These are phyloP conservation scores for Stegodyphus mimosarum DNA, from an alignment of 1,140 invertebrate genomes.

Conservation along the genomic window DNA sequence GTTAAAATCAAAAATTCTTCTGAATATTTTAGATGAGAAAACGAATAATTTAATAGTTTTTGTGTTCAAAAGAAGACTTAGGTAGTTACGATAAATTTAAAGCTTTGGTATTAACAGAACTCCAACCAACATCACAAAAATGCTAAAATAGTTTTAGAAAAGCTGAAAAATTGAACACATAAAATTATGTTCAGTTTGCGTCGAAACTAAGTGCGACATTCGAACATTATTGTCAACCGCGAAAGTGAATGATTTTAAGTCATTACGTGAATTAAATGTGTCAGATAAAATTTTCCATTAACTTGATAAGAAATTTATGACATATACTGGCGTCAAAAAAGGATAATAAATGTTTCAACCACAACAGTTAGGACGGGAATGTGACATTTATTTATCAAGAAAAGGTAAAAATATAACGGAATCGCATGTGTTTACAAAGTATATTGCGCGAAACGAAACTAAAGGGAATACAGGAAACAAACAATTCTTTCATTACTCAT, in stretches of 20 bases:
- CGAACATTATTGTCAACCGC: background rate
- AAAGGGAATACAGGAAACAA: background rate
- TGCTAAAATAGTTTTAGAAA: background rate
- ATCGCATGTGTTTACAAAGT: background rate
- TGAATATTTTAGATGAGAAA: background rate
- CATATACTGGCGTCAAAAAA: background rate
- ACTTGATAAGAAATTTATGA: background rate
- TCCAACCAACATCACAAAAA: background rate
- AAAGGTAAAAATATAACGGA: background rate
- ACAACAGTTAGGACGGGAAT: background rate
- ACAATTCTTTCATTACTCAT: too few relatives aligned
- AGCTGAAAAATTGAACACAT: background rate
- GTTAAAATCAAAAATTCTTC: constrained; percentile 3
- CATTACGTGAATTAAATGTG: background rate
- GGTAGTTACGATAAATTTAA: background rate
- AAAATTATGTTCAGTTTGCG: background rate
- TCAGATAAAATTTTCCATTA: background rate
- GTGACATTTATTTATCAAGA: background rate
- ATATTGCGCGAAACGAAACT: background rate
- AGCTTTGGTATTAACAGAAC: background rate
- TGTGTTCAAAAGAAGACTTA: background rate
- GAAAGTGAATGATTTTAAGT: background rate
- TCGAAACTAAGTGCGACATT: background rate
- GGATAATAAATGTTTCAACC: background rate
- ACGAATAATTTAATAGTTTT: background rate